Evolutionary conservation across 1,140 invertebrate genomes (phyloP), one percentile per base, ranked within the genome.

Genomic region (Cataglyphis hispanica): DNA sequence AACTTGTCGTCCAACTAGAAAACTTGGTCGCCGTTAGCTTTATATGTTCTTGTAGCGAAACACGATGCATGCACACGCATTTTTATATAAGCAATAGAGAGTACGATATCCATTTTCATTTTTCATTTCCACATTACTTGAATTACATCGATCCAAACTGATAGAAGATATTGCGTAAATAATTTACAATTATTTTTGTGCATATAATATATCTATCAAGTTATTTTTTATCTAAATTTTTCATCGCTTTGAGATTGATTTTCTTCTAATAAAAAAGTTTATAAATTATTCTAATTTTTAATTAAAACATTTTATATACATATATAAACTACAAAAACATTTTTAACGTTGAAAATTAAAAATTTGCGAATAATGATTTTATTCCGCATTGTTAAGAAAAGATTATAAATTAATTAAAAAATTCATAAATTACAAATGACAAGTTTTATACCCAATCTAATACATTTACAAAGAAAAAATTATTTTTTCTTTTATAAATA

Each of bases 41-140:
- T 64, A 64, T 64, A n/a, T 64, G 31, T 64, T 64, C 19, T 37
- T 64, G 37, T 27, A n/a, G 27, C 61, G 31, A 64, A 64, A 64
- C 7, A n/a, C 16, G 61, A 64, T 64, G 31, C 61, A 37, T 64
- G 60, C 60, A 6, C 16, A 19, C 13, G 19, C 16, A 16, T 7
- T 34, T 34, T 3, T 31, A 19, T 64, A 34, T 27, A 16, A 50
- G 46, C 8, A 4, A 50, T 50, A 50, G 31, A n/a, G 2, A 31
- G 31, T 8, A 27, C 31, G 7, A 64, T 64, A 64, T 64, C 31
- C 19, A 34, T 64, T 64, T 64, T 16, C 31, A 16, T 34, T 64
- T 64, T 64, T 64, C 7, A 64, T 64, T 64, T 64, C 31, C 16
- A 50, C 31, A 64, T 10, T 8, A 31, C 16, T 63, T 63, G 11